A percentile compares a stretch with the other conserved stretches of the same genome.
These are phyloP conservation scores for Mormyrus hasselquistii DNA, from an alignment of 2,797 vertebrate species.

Conservation along the genomic window DNA sequence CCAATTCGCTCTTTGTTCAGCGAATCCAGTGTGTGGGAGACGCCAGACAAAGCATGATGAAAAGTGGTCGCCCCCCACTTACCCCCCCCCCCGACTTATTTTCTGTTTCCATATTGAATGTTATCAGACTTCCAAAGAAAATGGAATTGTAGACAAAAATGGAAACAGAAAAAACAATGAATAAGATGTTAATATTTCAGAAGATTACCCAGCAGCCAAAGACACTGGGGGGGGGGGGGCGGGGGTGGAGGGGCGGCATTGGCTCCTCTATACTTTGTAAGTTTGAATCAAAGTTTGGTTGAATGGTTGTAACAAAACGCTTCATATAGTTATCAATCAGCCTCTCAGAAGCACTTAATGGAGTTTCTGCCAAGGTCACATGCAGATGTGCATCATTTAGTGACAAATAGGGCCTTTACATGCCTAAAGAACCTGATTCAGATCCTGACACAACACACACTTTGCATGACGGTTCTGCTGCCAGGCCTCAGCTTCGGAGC, in stretches of 20 bases:
- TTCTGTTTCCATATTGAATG: not conserved
- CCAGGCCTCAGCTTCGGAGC: not conserved
- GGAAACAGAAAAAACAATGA: not conserved
- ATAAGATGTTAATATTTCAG: not conserved
- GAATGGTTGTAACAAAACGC: not conserved
- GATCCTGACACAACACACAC: slow-evolving; percentile 24
- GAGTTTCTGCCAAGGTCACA: not conserved
- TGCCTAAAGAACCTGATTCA: not conserved
- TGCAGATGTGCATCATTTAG: not conserved
- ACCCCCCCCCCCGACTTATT: not conserved
- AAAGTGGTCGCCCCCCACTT: not conserved
- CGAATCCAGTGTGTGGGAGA: not conserved
- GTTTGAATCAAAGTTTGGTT: not conserved
- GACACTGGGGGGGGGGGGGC: not conserved
- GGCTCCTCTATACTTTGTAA: not conserved
- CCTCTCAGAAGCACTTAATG: not conserved
- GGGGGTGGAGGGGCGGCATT: not conserved
- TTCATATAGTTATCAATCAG: not conserved
- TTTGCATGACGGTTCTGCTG: not conserved
- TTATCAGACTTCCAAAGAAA: not conserved
- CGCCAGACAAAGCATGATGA: not conserved
- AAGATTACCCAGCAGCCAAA: not conserved
- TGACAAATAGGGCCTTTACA: not conserved
- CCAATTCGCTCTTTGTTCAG: not conserved
- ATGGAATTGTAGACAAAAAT: not conserved